phyloP scores from a whole-genome alignment of 1,140 invertebrate species.

The Zaprionus capensis region DNA sequence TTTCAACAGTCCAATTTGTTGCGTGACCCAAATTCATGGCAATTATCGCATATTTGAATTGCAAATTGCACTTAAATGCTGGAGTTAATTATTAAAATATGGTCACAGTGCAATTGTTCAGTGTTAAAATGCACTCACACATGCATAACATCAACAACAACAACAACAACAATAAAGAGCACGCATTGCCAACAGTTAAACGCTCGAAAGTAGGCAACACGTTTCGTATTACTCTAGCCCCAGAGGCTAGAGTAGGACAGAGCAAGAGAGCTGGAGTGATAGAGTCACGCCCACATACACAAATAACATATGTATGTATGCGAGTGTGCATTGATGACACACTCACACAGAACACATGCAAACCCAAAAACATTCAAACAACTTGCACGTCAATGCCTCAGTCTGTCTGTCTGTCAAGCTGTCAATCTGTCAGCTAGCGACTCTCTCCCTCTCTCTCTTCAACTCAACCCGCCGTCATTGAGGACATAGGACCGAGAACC shows the following conservation, averaged over 20 bases:
- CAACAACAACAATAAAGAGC: background rate
- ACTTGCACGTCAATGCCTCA: constrained; percentile 45
- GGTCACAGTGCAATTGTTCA: constrained; percentile 1
- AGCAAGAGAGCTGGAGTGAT: background rate
- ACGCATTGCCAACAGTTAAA: background rate
- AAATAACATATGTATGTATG: constrained; percentile 16
- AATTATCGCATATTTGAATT: constrained; percentile 28
- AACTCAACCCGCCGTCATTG: constrained; percentile 20
- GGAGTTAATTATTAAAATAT: constrained; percentile 20
- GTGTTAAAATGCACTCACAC: background rate
- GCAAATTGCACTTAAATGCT: constrained; percentile 22
- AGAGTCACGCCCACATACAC: constrained; percentile 27
- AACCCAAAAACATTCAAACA: constrained; percentile 59
- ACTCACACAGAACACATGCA: constrained; percentile 24
- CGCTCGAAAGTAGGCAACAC: constrained; percentile 41
- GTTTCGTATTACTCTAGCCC: constrained; percentile 24
- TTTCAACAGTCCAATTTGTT: constrained; percentile 3
- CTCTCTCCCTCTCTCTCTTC: constrained; percentile 42
- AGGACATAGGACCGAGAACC: background rate
- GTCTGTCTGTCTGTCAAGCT: constrained; percentile 35
- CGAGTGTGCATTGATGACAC: background rate
- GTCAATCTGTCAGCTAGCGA: constrained; percentile 27
- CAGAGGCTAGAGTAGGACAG: background rate
- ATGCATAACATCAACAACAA: background rate
- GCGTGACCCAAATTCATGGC: constrained; percentile 3